Conservation (phyloP, 2,888 invertebrate species). For the Amblyjoppa proteus region DNA sequence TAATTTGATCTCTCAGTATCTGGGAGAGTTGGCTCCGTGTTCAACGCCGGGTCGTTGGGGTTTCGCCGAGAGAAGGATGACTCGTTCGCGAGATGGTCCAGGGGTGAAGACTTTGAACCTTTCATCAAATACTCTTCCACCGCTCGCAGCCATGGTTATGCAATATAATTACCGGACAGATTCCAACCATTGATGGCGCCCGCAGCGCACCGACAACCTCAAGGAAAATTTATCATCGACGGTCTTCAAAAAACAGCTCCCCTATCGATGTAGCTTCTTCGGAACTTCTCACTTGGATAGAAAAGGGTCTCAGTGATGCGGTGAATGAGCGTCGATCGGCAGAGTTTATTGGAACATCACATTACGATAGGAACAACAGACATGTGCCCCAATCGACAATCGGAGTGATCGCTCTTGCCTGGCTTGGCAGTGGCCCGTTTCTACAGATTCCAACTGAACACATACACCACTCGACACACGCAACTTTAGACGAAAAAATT, state of each 20-base stretch:
- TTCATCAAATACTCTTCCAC: slow-evolving; percentile 68
- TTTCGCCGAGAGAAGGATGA: slow-evolving; percentile 37
- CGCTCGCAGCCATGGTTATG: slow-evolving; percentile 51
- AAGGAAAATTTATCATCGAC: slow-evolving; percentile 59
- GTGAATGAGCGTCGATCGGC: too few species aligned
- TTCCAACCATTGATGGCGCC: slow-evolving; percentile 45
- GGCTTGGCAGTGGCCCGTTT: too few species aligned
- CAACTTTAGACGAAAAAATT: too few species aligned
- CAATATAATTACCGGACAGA: slow-evolving; percentile 69
- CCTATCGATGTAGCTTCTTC: too few species aligned
- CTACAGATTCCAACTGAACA: too few species aligned
- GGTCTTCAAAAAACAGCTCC: slow-evolving; percentile 35
- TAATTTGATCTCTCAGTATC: slow-evolving; percentile 72
- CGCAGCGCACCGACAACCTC: slow-evolving; percentile 2
- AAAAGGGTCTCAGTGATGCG: too few species aligned
- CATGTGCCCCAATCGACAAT: not conserved
- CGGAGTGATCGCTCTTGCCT: not conserved
- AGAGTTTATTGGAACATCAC: too few species aligned
- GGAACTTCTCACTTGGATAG: too few species aligned
- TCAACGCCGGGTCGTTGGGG: slow-evolving; percentile 42
- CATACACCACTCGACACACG: too few species aligned
- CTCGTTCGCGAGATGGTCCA: slow-evolving; percentile 12
- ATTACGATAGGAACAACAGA: too few species aligned
- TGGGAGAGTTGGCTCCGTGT: slow-evolving; percentile 65
- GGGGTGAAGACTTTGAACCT: slow-evolving; percentile 65